A percentile compares a stretch with the other conserved stretches of the same genome.
Conservation (phyloP, 1,140 invertebrate genomes). For the Zophobas morio region DNA sequence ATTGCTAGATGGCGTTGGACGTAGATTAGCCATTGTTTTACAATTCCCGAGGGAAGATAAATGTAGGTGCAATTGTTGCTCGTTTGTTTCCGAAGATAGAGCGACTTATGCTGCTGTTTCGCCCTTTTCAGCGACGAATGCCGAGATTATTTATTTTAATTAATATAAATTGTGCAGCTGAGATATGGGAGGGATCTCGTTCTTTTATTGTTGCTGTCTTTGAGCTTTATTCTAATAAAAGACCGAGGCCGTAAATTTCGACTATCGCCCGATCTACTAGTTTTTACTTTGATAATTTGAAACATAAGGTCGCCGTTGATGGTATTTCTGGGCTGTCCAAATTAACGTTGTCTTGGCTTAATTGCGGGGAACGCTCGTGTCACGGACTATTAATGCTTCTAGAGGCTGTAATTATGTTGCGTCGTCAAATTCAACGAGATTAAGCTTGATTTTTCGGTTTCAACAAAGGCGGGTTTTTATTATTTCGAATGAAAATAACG, state of each 20-base stretch:
- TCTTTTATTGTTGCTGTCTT: slow-evolving; percentile 8
- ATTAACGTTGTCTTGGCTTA: slow-evolving; percentile 50
- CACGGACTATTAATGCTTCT: slow-evolving; percentile 27
- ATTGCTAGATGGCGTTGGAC: slow-evolving; percentile 61
- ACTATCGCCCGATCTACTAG: slow-evolving; percentile 22
- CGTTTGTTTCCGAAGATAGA: slow-evolving; percentile 60
- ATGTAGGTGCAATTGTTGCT: slow-evolving; percentile 63
- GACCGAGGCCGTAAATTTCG: slow-evolving; percentile 30
- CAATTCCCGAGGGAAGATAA: slow-evolving; percentile 60
- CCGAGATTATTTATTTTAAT: slow-evolving; percentile 51
- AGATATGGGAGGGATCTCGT: not conserved
- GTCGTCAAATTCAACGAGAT: slow-evolving; percentile 11
- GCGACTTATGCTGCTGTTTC: slow-evolving; percentile 56
- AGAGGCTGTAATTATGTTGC: not conserved
- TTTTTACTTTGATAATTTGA: slow-evolving; percentile 38
- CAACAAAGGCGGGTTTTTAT: too few species aligned
- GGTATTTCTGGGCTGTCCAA: slow-evolving; percentile 32
- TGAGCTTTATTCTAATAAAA: slow-evolving; percentile 23
- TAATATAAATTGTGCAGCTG: slow-evolving; percentile 43
- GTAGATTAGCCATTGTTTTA: slow-evolving; percentile 63
- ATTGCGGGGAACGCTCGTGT: slow-evolving; percentile 50
- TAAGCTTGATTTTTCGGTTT: not conserved
- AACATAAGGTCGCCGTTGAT: slow-evolving; percentile 29
- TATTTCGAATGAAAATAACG: too few species aligned
- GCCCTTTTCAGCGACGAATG: slow-evolving; percentile 31